Evolutionary conservation across 2,888 invertebrate genomes (phyloP).

Genomic region (Phania funesta): DNA sequence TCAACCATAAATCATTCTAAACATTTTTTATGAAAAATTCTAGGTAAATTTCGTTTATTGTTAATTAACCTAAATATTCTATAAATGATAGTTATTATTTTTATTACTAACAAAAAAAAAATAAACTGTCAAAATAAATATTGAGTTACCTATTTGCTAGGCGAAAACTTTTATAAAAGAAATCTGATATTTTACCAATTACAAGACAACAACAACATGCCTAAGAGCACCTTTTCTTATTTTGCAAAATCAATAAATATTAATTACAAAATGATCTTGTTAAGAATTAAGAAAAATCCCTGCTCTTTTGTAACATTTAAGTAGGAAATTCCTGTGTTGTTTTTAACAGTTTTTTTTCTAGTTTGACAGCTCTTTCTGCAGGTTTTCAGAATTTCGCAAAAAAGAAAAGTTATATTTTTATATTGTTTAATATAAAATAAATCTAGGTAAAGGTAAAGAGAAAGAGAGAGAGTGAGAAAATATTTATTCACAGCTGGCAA

Average conservation of each 20-base stretch:
- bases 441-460: too few species aligned
- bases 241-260: not conserved
- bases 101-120: too few species aligned
- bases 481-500: too few species aligned
- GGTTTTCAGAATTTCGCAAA: too few species aligned
- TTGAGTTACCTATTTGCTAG: constrained; percentile 70
- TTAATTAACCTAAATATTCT: constrained; percentile 57
- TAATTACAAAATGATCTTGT: not conserved
- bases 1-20: not conserved
- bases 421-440: too few species aligned
- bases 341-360: not conserved
- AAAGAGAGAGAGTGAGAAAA: too few species aligned
- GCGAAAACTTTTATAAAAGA: not conserved
- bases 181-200: constrained; percentile 35
- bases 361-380: too few species aligned
- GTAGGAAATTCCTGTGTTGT: not conserved
- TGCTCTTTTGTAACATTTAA: not conserved
- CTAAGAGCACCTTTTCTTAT: constrained; percentile 21
- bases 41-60: constrained; percentile 47
- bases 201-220: constrained; percentile 11
- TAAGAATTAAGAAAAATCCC: not conserved
- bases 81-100: constrained; percentile 22
- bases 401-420: too few species aligned
- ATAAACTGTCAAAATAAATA: constrained; percentile 76
- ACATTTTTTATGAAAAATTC: constrained; percentile 12